phyloP scores from a whole-genome alignment of 2,888 invertebrate species.

The Brachypalpus laphriformis region DNA sequence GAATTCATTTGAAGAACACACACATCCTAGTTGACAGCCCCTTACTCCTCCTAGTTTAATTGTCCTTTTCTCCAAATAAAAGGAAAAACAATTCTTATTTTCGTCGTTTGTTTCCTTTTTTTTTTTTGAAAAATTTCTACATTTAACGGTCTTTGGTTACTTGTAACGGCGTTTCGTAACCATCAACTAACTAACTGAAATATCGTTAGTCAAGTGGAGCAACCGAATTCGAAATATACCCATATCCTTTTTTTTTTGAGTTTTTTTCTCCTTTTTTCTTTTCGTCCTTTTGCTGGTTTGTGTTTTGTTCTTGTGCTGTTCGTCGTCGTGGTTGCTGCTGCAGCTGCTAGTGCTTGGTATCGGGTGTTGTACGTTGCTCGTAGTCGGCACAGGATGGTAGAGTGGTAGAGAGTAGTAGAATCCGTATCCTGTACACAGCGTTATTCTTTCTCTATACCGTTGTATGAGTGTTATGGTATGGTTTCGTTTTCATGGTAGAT shows the following conservation, averaged over 20 bases:
- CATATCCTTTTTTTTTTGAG: slow-evolving; percentile 61
- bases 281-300: slow-evolving; percentile 66
- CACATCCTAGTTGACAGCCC: slow-evolving; percentile 51
- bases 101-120: slow-evolving; percentile 22
- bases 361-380: slow-evolving; percentile 60
- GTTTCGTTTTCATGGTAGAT: slow-evolving; percentile 73
- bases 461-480: slow-evolving; percentile 74
- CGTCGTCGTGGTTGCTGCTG: slow-evolving; percentile 69
- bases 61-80: slow-evolving; percentile 21
- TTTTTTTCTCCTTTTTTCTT: slow-evolving; percentile 42
- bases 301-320: slow-evolving; percentile 71
- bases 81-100: slow-evolving; percentile 25
- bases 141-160: slow-evolving; percentile 72
- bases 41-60: slow-evolving; percentile 24
- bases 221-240: slow-evolving; percentile 74
- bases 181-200: slow-evolving; percentile 75
- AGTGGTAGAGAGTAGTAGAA: slow-evolving; percentile 45
- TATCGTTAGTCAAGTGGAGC: slow-evolving; percentile 74
- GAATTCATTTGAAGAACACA: slow-evolving; percentile 66
- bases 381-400: slow-evolving; percentile 69
- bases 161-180: slow-evolving; percentile 74
- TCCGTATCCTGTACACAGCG: slow-evolving; percentile 54
- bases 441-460: slow-evolving; percentile 61
- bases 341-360: slow-evolving; percentile 59
- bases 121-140: slow-evolving; percentile 54